Evolutionary conservation across 2,797 vertebrate genomes (phyloP).

Genomic region (Notamacropus eugenii): DNA sequence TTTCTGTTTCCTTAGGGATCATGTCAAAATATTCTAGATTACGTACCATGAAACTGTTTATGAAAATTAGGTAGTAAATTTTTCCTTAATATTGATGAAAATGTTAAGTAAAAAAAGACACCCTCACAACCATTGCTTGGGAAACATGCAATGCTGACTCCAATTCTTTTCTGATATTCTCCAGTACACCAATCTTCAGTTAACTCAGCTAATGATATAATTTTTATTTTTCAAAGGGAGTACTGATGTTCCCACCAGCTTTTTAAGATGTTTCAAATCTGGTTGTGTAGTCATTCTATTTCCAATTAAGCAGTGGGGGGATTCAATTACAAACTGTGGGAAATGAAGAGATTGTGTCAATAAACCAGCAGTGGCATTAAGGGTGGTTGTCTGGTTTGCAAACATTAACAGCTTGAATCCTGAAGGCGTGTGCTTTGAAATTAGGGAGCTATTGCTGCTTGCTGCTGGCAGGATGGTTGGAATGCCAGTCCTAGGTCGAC

Average conservation of each 20-base stretch:
- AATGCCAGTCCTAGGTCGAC: constrained; percentile 52
- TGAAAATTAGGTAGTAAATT: not conserved
- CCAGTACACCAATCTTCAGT: constrained; percentile 78
- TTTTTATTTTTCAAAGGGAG: constrained; percentile 82
- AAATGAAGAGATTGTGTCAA: constrained; percentile 83
- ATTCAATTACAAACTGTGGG: constrained; percentile 84
- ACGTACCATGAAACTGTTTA: not conserved
- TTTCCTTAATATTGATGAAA: not conserved
- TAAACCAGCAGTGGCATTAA: constrained; percentile 83
- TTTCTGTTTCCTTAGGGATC: not conserved
- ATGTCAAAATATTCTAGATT: not conserved
- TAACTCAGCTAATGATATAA: constrained; percentile 82
- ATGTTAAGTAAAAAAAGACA: constrained; percentile 5
- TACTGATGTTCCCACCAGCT: constrained; percentile 78
- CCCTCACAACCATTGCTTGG: constrained; percentile 55
- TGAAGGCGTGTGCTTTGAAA: constrained; percentile 80
- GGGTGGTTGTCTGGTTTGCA: constrained; percentile 82
- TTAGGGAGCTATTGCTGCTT: constrained; percentile 71
- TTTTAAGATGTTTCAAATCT: constrained; percentile 82
- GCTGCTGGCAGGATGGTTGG: constrained; percentile 69
- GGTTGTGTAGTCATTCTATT: constrained; percentile 81
- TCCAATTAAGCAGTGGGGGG: constrained; percentile 84
- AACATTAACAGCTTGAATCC: constrained; percentile 82
- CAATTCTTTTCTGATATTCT: constrained; percentile 59
- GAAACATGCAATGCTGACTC: constrained; percentile 60